Conservation (phyloP, 35 echinoderm and acorn worm species). For the Antedon bifida region DNA sequence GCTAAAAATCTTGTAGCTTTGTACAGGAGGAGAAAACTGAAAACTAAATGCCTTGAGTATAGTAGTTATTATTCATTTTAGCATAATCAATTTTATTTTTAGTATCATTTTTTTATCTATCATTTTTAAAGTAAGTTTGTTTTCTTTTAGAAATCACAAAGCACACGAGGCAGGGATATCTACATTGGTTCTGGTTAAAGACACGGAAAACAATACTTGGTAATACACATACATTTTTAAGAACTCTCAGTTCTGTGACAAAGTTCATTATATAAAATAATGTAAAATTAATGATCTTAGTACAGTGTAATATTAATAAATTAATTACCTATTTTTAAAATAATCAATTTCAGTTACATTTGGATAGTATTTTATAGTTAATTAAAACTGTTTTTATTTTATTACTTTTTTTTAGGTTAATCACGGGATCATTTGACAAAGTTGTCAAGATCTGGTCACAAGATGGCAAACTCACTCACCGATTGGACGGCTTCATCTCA, state of each 20-base stretch:
- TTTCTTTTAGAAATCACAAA: slow-evolving; percentile 48
- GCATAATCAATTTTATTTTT: too few species aligned
- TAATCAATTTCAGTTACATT: neutral
- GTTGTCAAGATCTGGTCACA: slow-evolving; percentile 99
- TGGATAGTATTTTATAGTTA: too few species aligned
- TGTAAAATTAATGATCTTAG: too few species aligned
- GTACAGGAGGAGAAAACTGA: too few species aligned
- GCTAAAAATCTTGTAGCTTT: too few species aligned
- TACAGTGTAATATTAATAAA: too few species aligned
- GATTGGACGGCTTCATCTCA: slow-evolving; percentile 74
- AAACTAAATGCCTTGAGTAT: too few species aligned
- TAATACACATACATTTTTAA: slow-evolving; percentile 28
- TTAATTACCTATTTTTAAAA: neutral
- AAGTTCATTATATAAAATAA: too few species aligned
- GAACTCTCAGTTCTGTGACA: too few species aligned
- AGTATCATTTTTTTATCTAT: neutral
- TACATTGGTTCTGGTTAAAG: slow-evolving; percentile 59
- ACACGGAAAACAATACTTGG: slow-evolving; percentile 95
- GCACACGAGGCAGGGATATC: slow-evolving; percentile 93
- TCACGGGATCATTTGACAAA: slow-evolving; percentile 96
- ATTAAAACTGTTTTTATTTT: neutral
- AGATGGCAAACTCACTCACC: slow-evolving; percentile 88
- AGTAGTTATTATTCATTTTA: too few species aligned
- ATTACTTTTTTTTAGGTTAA: slow-evolving; percentile 32
- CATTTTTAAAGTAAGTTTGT: neutral